Percentiles rank a stretch among this genome's conserved stretches.
Conservation (phyloP, 2,888 invertebrate species). For the Heliconius aoede region DNA sequence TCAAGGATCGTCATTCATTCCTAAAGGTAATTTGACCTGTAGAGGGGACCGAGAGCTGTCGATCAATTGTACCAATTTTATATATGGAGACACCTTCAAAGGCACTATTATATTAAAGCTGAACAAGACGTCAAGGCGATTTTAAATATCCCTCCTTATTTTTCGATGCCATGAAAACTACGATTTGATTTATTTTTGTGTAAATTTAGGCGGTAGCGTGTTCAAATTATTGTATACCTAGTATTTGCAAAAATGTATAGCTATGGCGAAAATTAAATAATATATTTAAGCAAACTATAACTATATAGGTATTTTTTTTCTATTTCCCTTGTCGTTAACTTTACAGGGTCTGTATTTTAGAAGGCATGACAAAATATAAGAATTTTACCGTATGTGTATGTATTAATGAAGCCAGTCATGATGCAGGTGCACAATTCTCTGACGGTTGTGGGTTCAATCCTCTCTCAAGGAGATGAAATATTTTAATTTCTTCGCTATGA, state of each 20-base stretch:
- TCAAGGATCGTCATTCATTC: slow-evolving; percentile 37
- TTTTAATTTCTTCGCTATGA: no score
- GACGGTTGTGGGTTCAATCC: no score
- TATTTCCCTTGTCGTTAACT: no score
- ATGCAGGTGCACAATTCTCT: no score
- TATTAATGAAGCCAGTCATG: no score
- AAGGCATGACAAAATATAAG: no score
- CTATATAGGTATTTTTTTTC: no score
- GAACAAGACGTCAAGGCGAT: slow-evolving; percentile 74
- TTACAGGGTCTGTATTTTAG: no score
- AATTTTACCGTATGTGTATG: no score
- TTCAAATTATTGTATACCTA: background rate
- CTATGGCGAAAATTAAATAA: no score
- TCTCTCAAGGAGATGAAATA: no score
- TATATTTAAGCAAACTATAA: background rate
- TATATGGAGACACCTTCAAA: slow-evolving; percentile 55
- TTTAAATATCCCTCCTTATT: slow-evolving; percentile 73
- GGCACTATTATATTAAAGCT: slow-evolving; percentile 71
- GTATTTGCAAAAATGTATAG: no score
- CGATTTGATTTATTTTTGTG: slow-evolving; percentile 15
- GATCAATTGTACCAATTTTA: slow-evolving; percentile 44
- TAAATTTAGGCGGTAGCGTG: background rate
- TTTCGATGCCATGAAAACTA: slow-evolving; percentile 56
- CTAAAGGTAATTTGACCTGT: slow-evolving; percentile 40
- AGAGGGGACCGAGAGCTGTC: slow-evolving; percentile 37